These are phyloP conservation scores for Campoletis raptor DNA, from an alignment of 2,888 invertebrate species.

Conservation along the genomic window DNA sequence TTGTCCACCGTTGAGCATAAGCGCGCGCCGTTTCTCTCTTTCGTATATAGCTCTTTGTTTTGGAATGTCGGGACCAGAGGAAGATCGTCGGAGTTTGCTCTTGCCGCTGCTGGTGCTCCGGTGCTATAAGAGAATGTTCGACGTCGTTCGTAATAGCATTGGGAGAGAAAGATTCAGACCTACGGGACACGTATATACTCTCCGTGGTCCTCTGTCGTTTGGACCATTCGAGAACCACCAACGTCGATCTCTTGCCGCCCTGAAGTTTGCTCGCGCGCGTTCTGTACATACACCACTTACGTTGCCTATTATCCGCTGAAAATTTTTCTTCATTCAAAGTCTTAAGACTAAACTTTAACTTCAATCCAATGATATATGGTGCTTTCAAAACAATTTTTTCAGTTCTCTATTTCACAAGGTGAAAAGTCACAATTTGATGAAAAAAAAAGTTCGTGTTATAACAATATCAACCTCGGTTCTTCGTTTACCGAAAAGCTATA, in stretches of 20 bases:
- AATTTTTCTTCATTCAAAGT: constrained; percentile 43
- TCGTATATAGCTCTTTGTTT: constrained; percentile 80
- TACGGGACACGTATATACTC: constrained; percentile 67
- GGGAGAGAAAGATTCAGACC: constrained; percentile 73
- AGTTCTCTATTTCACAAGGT: not conserved
- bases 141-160: constrained; percentile 80
- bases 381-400: not conserved
- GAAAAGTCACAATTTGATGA: not conserved
- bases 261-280: constrained; percentile 62
- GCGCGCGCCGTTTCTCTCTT: constrained; percentile 72
- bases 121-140: constrained; percentile 55
- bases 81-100: constrained; percentile 54
- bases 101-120: constrained; percentile 42
- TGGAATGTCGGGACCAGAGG: constrained; percentile 81
- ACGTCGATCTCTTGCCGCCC: constrained; percentile 80
- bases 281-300: constrained; percentile 64
- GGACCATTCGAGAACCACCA: constrained; percentile 80
- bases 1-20: constrained; percentile 82
- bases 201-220: constrained; percentile 64
- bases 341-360: not conserved
- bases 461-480: not conserved
- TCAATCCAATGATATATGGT: not conserved
- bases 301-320: constrained; percentile 80
- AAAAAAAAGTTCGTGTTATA: not conserved
- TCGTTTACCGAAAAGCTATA: constrained; percentile 4